Evolutionary conservation across 2,888 invertebrate species (phyloP), one percentile per base, ranked within the genome.

Genomic region (Agrochola circellaris): DNA sequence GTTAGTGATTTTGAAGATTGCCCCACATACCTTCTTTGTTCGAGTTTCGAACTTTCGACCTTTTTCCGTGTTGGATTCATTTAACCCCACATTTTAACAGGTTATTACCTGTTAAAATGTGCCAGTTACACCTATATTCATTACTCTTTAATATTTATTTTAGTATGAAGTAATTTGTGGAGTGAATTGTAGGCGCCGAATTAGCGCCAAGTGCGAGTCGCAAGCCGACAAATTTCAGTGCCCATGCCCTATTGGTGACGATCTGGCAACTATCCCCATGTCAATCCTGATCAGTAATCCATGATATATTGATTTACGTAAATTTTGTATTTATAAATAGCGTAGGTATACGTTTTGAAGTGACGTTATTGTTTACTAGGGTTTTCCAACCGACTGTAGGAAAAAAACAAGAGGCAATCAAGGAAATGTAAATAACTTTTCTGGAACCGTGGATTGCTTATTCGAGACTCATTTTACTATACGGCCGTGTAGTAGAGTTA

Each of bases 241-340:
- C 79, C 77, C 82, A 66, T 81, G 66, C 67, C 64, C 66, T 71
- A 77, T 75, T 76, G 77, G 70, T 75, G 75, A 77, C 66, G 64
- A 20, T 85, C 87, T 90, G 89, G 87, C 89, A 89, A 79, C 74
- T 81, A 75, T 85, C 86, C 68, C 70, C 61, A 71, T 65, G 71
- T 72, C 75, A 66, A 48, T 76, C 48, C 60, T 79, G 61, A 77
- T 65, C 73, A 75, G 20, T 30, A 64, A 75, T 54, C 62, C 48
- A 61, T 68, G 77, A 75, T 71, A 34, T 62, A 78, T 74, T 61
- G 68, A 73, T 70, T 71, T 80, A 75, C 72, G 69, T 64, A 82
- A 85, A 82, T 38, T 67, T 4, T 30, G n/a, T 45, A 56, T 34
- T 70, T 73, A 51, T 62, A 70, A 67, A 61, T 42, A 48, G n/a